Percentiles rank a stretch among this genome's conserved stretches.
Evolutionary conservation across 2,113 vertebrate genomes (phyloP).

Genomic region (Ailurus styani): DNA sequence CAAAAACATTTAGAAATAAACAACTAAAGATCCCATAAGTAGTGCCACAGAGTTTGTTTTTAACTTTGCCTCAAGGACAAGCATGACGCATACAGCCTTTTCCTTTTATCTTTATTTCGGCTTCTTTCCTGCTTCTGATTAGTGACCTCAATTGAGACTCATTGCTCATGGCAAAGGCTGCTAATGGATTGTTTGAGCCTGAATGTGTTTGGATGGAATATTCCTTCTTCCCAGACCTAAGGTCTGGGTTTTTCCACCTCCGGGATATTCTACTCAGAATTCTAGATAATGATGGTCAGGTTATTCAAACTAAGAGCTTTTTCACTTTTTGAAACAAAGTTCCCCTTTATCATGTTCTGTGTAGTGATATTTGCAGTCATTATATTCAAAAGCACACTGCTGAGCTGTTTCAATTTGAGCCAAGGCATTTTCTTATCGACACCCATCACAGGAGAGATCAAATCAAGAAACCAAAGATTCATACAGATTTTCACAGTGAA

Average conservation of each 20-base stretch:
- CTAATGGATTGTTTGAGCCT: not conserved
- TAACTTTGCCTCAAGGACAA: constrained; percentile 52
- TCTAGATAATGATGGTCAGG: not conserved
- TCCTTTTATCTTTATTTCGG: constrained; percentile 27
- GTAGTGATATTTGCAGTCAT: not conserved
- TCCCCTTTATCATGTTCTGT: not conserved
- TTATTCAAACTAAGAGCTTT: constrained; percentile 16
- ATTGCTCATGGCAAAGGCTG: not conserved
- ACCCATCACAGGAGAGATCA: not conserved
- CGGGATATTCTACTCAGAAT: not conserved
- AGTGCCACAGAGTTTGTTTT: constrained; percentile 22
- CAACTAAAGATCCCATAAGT: not conserved
- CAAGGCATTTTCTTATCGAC: constrained; percentile 15
- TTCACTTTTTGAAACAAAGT: not conserved
- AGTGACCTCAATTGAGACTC: constrained; percentile 53
- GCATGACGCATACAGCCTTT: not conserved
- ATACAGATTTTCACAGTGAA: not conserved
- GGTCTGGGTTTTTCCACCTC: not conserved
- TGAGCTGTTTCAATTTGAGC: not conserved
- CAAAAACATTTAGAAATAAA: constrained; percentile 39
- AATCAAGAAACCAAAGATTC: not conserved
- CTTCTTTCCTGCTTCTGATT: constrained; percentile 40
- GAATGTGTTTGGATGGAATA: not conserved
- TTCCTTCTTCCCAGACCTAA: not conserved
- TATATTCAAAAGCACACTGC: not conserved